Conservation (phyloP, 2,888 invertebrate species). For the Temnothorax ravouxi region DNA sequence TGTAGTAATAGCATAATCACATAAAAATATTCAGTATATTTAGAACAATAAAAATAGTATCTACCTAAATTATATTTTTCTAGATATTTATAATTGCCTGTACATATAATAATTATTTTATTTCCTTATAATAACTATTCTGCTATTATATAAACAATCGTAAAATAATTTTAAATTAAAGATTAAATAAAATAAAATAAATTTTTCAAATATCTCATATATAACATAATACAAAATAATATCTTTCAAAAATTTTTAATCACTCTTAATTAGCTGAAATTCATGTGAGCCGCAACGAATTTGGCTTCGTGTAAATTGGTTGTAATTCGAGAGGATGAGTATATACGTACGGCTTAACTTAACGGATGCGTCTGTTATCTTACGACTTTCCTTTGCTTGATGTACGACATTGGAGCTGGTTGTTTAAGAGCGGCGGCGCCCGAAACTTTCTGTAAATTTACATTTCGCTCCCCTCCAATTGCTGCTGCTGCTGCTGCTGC, state of each 20-base stretch:
- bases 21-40: too few relatives aligned
- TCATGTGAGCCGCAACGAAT: background rate
- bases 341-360: conserved; percentile 22
- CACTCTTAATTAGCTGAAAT: background rate
- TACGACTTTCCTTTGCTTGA: conserved; percentile 45
- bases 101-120: too few relatives aligned
- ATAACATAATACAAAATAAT: background rate
- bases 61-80: too few relatives aligned
- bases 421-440: conserved; percentile 39
- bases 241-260: background rate
- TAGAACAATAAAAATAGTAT: too few relatives aligned
- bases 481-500: background rate
- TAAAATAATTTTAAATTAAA: background rate
- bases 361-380: conserved; percentile 41
- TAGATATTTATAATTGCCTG: too few relatives aligned
- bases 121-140: background rate
- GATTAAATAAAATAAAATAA: background rate
- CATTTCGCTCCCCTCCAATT: conserved; percentile 23
- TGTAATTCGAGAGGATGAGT: conserved; percentile 21
- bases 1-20: too few relatives aligned
- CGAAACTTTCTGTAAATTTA: conserved; percentile 56
- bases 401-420: conserved; percentile 37
- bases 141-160: background rate
- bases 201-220: background rate
- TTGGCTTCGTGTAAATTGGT: conserved; percentile 7